A percentile compares a stretch with the other conserved stretches of the same genome.
phyloP scores from a whole-genome alignment of 2,888 invertebrate genomes.

The Cephus pulcher region DNA sequence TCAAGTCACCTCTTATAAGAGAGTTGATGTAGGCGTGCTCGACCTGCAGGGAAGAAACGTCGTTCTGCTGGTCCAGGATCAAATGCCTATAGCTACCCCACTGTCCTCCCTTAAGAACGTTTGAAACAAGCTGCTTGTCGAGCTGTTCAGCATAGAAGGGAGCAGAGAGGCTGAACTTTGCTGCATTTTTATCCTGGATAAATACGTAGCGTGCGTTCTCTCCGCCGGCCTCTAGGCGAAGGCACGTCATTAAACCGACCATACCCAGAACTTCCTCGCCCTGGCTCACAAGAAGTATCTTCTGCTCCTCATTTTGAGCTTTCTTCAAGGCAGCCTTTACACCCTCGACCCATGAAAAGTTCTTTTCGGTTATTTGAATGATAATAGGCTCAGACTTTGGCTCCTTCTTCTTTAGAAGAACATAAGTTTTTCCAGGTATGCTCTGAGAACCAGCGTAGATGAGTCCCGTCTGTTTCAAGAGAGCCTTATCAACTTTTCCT shows the following conservation, averaged over 20 bases:
- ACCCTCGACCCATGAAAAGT: conserved; percentile 84
- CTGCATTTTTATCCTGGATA: conserved; percentile 74
- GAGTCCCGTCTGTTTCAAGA: conserved; percentile 64
- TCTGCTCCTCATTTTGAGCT: conserved; percentile 71
- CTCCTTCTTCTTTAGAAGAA: conserved; percentile 74
- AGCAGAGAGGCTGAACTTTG: conserved; percentile 72
- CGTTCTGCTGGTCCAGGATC: conserved; percentile 70
- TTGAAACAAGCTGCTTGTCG: conserved; percentile 84
- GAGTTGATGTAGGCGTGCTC: conserved; percentile 97
- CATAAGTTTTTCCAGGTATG: conserved; percentile 74
- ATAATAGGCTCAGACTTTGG: conserved; percentile 67
- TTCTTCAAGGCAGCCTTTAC: conserved; percentile 81
- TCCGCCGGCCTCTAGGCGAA: conserved; percentile 90
- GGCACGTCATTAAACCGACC: conserved; percentile 90
- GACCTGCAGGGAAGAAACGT: conserved; percentile 70
- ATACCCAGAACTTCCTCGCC: conserved; percentile 73
- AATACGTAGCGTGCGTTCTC: conserved; percentile 79
- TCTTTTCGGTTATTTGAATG: conserved; percentile 76
- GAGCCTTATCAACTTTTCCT: conserved; percentile 42
- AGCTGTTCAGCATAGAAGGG: conserved; percentile 75
- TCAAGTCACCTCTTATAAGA: conserved; percentile 90
- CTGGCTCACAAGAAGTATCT: conserved; percentile 78
- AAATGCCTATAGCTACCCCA: conserved; percentile 94
- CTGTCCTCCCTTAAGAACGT: conserved; percentile 82
- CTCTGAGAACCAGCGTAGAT: conserved; percentile 73